Conservation (phyloP, 2,113 vertebrate genomes). For the Neofelis nebulosa region DNA sequence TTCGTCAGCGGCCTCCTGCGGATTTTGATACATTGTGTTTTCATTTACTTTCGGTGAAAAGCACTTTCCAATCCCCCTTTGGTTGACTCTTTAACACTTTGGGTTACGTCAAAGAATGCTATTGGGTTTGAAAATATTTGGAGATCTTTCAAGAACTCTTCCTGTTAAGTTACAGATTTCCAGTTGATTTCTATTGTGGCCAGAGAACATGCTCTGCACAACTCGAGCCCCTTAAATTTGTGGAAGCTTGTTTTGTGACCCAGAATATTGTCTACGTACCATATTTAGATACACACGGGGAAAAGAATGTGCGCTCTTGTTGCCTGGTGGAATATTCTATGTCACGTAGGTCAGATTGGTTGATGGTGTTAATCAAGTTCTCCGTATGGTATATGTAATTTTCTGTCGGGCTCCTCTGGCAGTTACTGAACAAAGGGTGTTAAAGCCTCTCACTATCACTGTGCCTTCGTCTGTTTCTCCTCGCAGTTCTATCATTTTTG, state of each 20-base stretch:
- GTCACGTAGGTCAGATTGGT: background rate
- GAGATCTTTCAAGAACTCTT: slow-evolving; percentile 34
- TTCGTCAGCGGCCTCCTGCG: background rate
- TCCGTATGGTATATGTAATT: background rate
- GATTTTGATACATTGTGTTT: background rate
- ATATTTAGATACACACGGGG: background rate
- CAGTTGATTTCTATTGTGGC: background rate
- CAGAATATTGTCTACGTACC: background rate
- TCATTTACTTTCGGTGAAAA: slow-evolving; percentile 35
- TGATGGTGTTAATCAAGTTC: background rate
- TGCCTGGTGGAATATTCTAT: background rate
- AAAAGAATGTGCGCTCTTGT: background rate
- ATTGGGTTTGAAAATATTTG: slow-evolving; percentile 47
- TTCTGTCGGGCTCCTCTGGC: background rate
- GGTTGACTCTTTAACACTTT: slow-evolving; percentile 11
- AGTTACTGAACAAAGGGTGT: background rate
- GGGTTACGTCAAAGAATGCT: slow-evolving; percentile 29
- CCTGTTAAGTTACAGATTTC: background rate
- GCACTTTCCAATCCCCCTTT: slow-evolving; percentile 21
- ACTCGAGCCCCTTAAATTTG: background rate
- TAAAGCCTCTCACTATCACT: background rate
- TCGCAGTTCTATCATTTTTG: background rate
- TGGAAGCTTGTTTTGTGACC: background rate
- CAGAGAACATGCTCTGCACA: background rate
- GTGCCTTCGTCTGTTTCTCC: background rate